Evolutionary conservation across 2,113 vertebrate species (phyloP).

Genomic region (Thymallus thymallus): DNA sequence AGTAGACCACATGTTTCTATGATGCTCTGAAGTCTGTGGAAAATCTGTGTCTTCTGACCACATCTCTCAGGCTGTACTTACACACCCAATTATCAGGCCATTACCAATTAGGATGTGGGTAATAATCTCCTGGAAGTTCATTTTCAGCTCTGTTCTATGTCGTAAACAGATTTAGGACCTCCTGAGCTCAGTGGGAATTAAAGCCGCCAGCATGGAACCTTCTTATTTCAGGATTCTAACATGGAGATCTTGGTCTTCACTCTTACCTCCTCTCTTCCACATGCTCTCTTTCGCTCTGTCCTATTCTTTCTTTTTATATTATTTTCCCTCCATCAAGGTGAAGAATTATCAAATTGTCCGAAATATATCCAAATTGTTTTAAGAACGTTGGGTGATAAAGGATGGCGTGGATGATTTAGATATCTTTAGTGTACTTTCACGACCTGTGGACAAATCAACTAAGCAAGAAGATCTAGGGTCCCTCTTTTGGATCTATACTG

Average conservation of each 20-base stretch:
- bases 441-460: too few relatives aligned
- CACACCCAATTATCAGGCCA: neutral
- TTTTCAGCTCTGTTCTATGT: neutral
- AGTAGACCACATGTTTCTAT: too few relatives aligned
- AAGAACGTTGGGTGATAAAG: too few relatives aligned
- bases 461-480: neutral
- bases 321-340: too few relatives aligned
- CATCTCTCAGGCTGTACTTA: neutral
- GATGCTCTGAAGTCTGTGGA: neutral
- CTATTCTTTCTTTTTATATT: neutral
- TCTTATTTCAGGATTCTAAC: neutral
- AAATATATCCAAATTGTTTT: too few relatives aligned
- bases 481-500: neutral
- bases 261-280: constrained; percentile 5
- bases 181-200: neutral
- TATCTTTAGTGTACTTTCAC: too few relatives aligned
- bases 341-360: too few relatives aligned
- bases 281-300: constrained; percentile 9
- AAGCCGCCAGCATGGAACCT: neutral
- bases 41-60: neutral
- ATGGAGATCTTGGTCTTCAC: neutral
- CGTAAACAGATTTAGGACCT: neutral
- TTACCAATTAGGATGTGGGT: neutral
- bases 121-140: neutral
- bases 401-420: too few relatives aligned